Conservation (phyloP, 2,797 vertebrate genomes). For the Cetoscarus ocellatus region DNA sequence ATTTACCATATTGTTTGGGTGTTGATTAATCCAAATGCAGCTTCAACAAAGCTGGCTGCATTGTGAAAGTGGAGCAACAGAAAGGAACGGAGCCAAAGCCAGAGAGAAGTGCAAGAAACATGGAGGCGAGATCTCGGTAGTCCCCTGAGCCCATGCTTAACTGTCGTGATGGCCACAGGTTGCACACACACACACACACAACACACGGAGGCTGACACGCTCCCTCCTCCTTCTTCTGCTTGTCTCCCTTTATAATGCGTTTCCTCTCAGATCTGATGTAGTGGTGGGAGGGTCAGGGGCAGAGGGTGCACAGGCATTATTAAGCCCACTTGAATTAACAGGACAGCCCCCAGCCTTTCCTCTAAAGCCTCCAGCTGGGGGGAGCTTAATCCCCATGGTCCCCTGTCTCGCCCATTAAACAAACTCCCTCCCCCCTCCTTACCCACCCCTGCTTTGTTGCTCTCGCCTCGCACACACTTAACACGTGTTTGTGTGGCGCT, state of each 20-base stretch:
- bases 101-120: conserved; percentile 50
- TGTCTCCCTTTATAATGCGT: conserved; percentile 79
- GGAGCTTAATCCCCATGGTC: conserved; percentile 83
- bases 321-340: conserved; percentile 86
- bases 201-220: conserved; percentile 32
- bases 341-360: conserved; percentile 82
- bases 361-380: conserved; percentile 83
- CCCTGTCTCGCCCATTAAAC: conserved; percentile 86
- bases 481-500: conserved; percentile 8
- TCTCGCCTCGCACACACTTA: conserved; percentile 43
- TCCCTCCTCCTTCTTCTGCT: conserved; percentile 52
- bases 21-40: conserved; percentile 80
- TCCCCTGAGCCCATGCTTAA: conserved; percentile 57
- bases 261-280: conserved; percentile 81
- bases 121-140: conserved; percentile 56
- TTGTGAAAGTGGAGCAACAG: conserved; percentile 69
- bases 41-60: conserved; percentile 72
- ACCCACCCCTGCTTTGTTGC: conserved; percentile 55
- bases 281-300: conserved; percentile 79
- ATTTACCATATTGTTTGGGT: conserved; percentile 80
- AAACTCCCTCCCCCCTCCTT: conserved; percentile 77
- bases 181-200: conserved; percentile 35
- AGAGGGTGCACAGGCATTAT: conserved; percentile 83
- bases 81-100: conserved; percentile 54
- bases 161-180: conserved; percentile 75